Conservation (phyloP, 2,797 vertebrate genomes). For the Pipistrellus pipistrellus region DNA sequence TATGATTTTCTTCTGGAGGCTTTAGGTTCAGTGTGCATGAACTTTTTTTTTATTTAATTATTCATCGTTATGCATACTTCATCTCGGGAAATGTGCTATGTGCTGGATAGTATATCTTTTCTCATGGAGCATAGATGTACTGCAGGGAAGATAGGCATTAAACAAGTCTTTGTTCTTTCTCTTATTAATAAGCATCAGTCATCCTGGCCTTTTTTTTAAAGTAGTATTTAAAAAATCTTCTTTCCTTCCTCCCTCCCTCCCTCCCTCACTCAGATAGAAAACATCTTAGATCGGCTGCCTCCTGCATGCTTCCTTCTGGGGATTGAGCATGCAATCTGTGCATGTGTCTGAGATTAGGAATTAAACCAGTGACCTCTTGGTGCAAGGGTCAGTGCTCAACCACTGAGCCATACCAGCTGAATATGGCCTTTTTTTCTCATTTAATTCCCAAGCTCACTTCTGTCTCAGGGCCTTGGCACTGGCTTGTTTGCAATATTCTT, state of each 20-base stretch:
- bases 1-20: not conserved
- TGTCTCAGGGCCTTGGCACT: not conserved
- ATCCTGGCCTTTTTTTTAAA: not conserved
- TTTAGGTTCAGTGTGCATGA: not conserved
- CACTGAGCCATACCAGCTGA: too few relatives aligned
- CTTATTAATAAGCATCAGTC: not conserved
- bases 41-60: not conserved
- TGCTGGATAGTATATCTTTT: not conserved
- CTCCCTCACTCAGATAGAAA: too few relatives aligned
- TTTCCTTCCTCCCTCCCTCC: too few relatives aligned
- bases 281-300: too few relatives aligned
- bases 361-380: too few relatives aligned
- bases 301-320: too few relatives aligned
- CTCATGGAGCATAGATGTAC: not conserved
- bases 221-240: too few relatives aligned
- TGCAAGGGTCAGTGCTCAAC: too few relatives aligned
- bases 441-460: not conserved
- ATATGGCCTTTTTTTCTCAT: not conserved
- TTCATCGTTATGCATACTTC: not conserved
- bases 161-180: not conserved
- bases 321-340: too few relatives aligned
- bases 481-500: not conserved
- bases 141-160: not conserved
- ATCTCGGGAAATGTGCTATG: not conserved
- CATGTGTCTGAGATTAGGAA: too few relatives aligned